Evolutionary conservation across 2,797 vertebrate genomes (phyloP).

Genomic region (Allenopithecus nigroviridis): DNA sequence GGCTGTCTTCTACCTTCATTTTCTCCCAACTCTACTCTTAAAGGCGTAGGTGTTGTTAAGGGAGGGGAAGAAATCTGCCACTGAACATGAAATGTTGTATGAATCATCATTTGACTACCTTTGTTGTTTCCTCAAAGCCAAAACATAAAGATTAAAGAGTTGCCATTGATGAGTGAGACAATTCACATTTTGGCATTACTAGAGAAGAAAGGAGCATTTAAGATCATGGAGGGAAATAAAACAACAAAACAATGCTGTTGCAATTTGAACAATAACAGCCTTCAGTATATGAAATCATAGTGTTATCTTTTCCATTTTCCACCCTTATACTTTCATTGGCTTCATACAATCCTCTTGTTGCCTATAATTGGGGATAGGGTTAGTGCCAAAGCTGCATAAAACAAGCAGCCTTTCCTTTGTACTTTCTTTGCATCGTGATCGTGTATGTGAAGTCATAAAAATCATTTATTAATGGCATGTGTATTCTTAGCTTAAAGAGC

Average conservation of each 20-base stretch:
- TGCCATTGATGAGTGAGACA: conserved; percentile 64
- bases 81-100: conserved; percentile 9
- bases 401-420: conserved; percentile 62
- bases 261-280: conserved; percentile 47
- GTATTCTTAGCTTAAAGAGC: conserved; percentile 57
- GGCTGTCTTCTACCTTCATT: conserved; percentile 54
- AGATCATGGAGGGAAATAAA: conserved; percentile 53
- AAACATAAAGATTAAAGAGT: conserved; percentile 72
- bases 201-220: conserved; percentile 56
- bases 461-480: conserved; percentile 71
- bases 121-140: conserved; percentile 36
- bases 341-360: conserved; percentile 53
- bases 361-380: conserved; percentile 54
- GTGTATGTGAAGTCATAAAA: conserved; percentile 72
- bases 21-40: conserved; percentile 39
- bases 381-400: conserved; percentile 68
- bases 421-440: conserved; percentile 55
- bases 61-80: conserved; percentile 13
- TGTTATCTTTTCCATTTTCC: conserved; percentile 72
- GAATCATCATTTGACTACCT: conserved; percentile 57
- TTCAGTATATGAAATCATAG: conserved; percentile 24
- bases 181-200: conserved; percentile 55
- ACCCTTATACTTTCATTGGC: conserved; percentile 62
- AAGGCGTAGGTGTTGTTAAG: conserved; percentile 32
- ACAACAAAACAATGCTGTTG: conserved; percentile 52